phyloP scores from a whole-genome alignment of 2,888 invertebrate species.

The Mechanitis mazaeus region DNA sequence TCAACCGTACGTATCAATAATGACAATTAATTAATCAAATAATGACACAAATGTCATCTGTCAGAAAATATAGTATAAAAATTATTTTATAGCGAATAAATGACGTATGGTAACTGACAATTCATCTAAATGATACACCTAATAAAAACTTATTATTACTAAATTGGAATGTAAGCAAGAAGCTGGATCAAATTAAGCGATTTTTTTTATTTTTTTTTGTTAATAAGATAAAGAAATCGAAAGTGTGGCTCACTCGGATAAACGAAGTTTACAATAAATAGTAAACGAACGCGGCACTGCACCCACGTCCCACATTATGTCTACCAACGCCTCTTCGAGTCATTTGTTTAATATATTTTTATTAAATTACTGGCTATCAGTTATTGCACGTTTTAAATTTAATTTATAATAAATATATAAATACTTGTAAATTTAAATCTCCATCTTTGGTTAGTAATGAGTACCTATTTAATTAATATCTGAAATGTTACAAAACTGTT shows the following conservation, averaged over 20 bases:
- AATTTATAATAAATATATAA: slow-evolving; percentile 77
- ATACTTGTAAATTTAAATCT: slow-evolving; percentile 75
- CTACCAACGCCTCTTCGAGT: slow-evolving; percentile 65
- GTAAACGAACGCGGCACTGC: slow-evolving; percentile 53
- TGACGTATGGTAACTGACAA: slow-evolving; percentile 57
- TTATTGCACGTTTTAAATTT: slow-evolving; percentile 78
- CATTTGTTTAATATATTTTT: slow-evolving; percentile 70
- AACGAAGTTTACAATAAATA: slow-evolving; percentile 70
- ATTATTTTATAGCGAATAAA: slow-evolving; percentile 15
- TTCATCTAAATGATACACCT: slow-evolving; percentile 60
- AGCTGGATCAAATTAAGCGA: slow-evolving; percentile 57
- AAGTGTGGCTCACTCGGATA: slow-evolving; percentile 43
- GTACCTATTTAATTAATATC: slow-evolving; percentile 70
- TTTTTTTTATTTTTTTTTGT: slow-evolving; percentile 41
- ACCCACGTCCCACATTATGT: slow-evolving; percentile 41
- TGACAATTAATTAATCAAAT: slow-evolving; percentile 45
- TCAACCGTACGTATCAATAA: slow-evolving; percentile 41
- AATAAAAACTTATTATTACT: slow-evolving; percentile 52
- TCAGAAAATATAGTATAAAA: slow-evolving; percentile 7
- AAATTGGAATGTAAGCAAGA: slow-evolving; percentile 65
- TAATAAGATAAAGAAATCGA: slow-evolving; percentile 35
- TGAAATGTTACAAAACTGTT: slow-evolving; percentile 76
- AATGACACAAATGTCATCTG: slow-evolving; percentile 17
- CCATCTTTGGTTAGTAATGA: slow-evolving; percentile 74
- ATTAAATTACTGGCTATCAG: slow-evolving; percentile 75